Evolutionary conservation across 2,113 vertebrate genomes (phyloP).

Genomic region (Cottus gobio): DNA sequence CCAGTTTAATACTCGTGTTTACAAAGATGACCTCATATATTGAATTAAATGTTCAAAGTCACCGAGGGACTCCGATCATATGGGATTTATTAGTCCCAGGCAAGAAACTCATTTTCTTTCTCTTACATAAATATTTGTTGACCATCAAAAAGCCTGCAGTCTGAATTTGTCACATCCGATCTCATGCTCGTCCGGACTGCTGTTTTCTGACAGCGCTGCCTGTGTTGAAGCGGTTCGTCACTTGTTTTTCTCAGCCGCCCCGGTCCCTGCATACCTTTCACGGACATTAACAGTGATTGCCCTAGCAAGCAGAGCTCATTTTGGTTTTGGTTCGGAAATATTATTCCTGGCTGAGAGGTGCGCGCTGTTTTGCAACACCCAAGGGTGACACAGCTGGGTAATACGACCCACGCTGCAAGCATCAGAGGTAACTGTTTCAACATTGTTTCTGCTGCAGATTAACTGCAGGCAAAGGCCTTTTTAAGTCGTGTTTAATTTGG

Average conservation of each 20-base stretch:
- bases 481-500: conserved; percentile 63
- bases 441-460: conserved; percentile 67
- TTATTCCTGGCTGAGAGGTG: conserved; percentile 71
- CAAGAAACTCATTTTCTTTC: conserved; percentile 49
- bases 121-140: conserved; percentile 65
- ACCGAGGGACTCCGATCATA: conserved; percentile 38
- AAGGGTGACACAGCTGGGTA: conserved; percentile 73
- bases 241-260: conserved; percentile 54
- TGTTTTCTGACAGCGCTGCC: conserved; percentile 47
- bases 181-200: conserved; percentile 17
- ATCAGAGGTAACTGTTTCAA: conserved; percentile 67
- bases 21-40: conserved; percentile 66
- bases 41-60: conserved; percentile 51
- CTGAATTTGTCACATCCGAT: conserved; percentile 63
- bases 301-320: conserved; percentile 57
- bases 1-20: conserved; percentile 49
- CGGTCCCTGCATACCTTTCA: conserved; percentile 52
- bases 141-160: conserved; percentile 30
- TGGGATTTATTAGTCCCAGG: conserved; percentile 53
- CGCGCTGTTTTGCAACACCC: conserved; percentile 73
- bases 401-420: conserved; percentile 54
- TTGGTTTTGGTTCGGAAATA: conserved; percentile 55
- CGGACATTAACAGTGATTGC: conserved; percentile 57
- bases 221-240: conserved; percentile 46
- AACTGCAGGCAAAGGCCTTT: conserved; percentile 50